These are phyloP conservation scores for Thereva nobilitata DNA, from an alignment of 2,888 invertebrate species.

Conservation along the genomic window DNA sequence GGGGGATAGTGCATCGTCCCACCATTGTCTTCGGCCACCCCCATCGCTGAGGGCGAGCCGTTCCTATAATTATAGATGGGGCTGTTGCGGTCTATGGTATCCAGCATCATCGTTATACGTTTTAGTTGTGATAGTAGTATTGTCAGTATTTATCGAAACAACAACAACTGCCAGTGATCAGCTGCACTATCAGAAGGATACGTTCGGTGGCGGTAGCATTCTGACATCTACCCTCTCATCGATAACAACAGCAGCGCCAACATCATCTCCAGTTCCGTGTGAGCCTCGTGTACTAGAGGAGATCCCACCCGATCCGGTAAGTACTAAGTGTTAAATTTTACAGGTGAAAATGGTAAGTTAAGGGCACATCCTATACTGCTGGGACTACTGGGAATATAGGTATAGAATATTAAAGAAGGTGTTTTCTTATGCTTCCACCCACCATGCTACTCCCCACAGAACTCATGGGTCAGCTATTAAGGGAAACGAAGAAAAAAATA, in stretches of 20 bases:
- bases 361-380: not conserved
- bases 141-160: conserved; percentile 38
- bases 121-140: conserved; percentile 33
- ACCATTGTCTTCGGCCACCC: conserved; percentile 41
- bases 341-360: not conserved
- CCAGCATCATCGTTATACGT: conserved; percentile 38
- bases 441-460: too few relatives aligned
- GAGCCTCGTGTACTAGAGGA: conserved; percentile 56
- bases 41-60: conserved; percentile 31
- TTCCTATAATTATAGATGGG: conserved; percentile 32
- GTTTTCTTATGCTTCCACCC: too few relatives aligned
- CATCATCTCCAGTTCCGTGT: conserved; percentile 45
- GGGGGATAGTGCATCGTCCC: conserved; percentile 44
- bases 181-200: conserved; percentile 22
- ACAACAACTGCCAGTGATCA: conserved; percentile 35
- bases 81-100: conserved; percentile 35
- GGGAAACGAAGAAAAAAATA: too few relatives aligned
- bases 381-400: not conserved
- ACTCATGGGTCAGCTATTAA: too few relatives aligned
- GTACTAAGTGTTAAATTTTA: conserved; percentile 39
- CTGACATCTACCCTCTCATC: not conserved
- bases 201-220: conserved; percentile 27
- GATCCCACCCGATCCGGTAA: conserved; percentile 57
- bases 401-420: too few relatives aligned
- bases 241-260: conserved; percentile 38